Evolutionary conservation across 1,140 invertebrate genomes (phyloP), one percentile per base, ranked within the genome.

Genomic region (Papilio polytes): DNA sequence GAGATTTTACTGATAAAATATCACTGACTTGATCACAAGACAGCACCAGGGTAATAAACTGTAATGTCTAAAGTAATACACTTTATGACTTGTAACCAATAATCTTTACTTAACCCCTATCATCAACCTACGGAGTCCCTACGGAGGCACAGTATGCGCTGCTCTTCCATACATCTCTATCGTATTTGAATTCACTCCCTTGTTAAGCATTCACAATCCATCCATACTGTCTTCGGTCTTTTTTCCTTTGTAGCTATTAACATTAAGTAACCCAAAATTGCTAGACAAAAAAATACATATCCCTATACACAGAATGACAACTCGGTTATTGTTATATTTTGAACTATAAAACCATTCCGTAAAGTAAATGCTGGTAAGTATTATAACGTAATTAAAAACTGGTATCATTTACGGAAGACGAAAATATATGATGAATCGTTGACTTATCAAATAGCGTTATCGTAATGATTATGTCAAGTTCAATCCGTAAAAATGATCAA

Each of bases 381-480:
- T 3, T 15, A 12, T 12, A 63, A 12, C 56, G 3, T 22, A 63
- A 63, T 63, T 63, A 63, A 22, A 20, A 59, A 59, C 56, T 20
- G 9, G 56, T 56, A 56, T 63, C n/a, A 26, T 63, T 36, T 63
- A 63, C 56, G 56, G 56, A 63, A 26, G 20, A 63, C 22, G 22
- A 66, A 66, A 66, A 66, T 31, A 26, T 4, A 12, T 56, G 20
- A 66, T 66, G 31, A 9, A 66, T 66, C 63, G 4, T 26, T 66
- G 12, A 66, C 10, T 66, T 31, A 66, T 66, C 20, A 26, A 66
- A 9, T 26, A 3, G 0, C 46, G 59, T 66, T 66, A 66, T 66
- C 22, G 7, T 63, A 63, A 63, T 63, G 56, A 66, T 66, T 26
- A 63, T 63, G 26, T 66, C 63, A 66, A 66, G 63, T 66, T 66